A percentile compares a stretch with the other conserved stretches of the same genome.
Conservation (phyloP, 2,888 invertebrate genomes). For the Harpalus rubripes region DNA sequence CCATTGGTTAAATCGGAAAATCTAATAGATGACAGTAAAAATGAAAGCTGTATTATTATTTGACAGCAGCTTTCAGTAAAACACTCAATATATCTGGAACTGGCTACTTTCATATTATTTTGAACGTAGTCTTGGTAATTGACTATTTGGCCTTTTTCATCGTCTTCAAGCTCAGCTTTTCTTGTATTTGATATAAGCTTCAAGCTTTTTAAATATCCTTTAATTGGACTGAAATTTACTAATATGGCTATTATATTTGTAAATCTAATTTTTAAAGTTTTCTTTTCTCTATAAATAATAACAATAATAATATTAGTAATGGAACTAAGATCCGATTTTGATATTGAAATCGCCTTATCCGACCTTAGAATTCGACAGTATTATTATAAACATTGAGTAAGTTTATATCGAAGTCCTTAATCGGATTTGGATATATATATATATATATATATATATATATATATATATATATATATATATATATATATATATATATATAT, state of each 20-base stretch:
- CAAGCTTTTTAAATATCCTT: neutral
- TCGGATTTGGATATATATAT: too few species aligned
- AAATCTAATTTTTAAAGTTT: neutral
- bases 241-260: neutral
- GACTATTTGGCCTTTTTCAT: conserved; percentile 2
- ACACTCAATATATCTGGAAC: conserved; percentile 28
- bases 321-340: too few species aligned
- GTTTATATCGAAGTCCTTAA: too few species aligned
- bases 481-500: too few species aligned
- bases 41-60: conserved; percentile 6
- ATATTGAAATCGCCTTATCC: too few species aligned
- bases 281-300: conserved; percentile 29
- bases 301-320: neutral
- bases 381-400: too few species aligned
- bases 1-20: neutral
- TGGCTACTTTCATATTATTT: conserved; percentile 1
- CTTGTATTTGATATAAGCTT: neutral
- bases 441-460: too few species aligned
- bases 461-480: too few species aligned
- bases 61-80: conserved; percentile 14
- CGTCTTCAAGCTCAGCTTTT: neutral
- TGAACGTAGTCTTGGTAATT: neutral
- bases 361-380: too few species aligned
- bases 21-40: neutral
- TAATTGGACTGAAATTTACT: conserved; percentile 1